Conservation (phyloP, 2,797 vertebrate species). For the Silurus aristotelis region DNA sequence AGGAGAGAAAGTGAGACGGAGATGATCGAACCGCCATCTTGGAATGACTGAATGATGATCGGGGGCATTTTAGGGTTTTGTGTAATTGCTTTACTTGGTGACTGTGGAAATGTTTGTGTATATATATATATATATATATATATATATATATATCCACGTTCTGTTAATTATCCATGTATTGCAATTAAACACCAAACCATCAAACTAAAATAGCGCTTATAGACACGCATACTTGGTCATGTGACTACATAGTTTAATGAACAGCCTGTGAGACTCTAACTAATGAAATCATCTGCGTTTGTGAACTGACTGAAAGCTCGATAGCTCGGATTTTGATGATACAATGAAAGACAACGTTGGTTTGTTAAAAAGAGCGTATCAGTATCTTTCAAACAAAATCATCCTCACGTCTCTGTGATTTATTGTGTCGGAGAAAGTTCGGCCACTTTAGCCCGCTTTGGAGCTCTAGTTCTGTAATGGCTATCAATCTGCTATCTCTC, state of each 20-base stretch:
- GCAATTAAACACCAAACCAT: not conserved
- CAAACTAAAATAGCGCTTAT: not conserved
- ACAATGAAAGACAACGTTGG: too few species aligned
- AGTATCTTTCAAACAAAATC: not conserved
- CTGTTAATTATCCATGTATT: not conserved
- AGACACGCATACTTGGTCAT: not conserved
- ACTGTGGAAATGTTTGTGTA: not conserved
- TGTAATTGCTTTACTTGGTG: constrained; percentile 7
- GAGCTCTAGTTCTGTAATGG: not conserved
- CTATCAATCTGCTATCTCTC: not conserved
- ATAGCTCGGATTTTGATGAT: not conserved
- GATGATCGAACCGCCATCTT: constrained; percentile 28
- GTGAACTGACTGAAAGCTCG: not conserved
- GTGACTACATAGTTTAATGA: not conserved
- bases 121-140: too few species aligned
- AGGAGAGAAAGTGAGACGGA: constrained; percentile 2
- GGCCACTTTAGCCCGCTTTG: not conserved
- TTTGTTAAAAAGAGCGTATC: not conserved
- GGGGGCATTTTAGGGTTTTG: constrained; percentile 38
- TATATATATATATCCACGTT: not conserved
- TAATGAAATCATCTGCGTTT: not conserved
- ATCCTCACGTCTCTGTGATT: not conserved
- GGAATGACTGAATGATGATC: constrained; percentile 22
- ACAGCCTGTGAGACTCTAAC: not conserved
- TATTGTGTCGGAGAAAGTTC: not conserved